A percentile compares a stretch with the other conserved stretches of the same genome.
Conservation (phyloP, 2,888 invertebrate genomes). For the Scaptomyza polygonia region DNA sequence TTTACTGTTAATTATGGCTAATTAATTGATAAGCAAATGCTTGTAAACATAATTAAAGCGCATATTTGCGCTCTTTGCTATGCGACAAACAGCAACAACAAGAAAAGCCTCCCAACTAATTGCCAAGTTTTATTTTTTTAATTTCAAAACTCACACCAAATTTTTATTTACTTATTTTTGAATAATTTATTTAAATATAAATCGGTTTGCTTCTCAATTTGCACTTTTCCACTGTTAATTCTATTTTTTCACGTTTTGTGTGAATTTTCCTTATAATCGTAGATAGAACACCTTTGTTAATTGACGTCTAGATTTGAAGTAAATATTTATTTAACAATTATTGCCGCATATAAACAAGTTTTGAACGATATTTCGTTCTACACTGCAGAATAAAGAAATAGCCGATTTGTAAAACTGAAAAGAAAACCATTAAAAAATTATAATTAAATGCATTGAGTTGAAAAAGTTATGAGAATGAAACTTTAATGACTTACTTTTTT, state of each 20-base stretch:
- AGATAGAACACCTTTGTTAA: not conserved
- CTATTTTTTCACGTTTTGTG: not conserved
- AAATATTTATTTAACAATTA: no score
- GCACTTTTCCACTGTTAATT: not conserved
- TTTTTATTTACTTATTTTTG: not conserved
- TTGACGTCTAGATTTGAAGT: not conserved
- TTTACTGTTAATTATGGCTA: slow-evolving; percentile 68
- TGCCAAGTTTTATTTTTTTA: slow-evolving; percentile 13
- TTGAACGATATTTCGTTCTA: no score
- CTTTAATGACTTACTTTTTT: no score
- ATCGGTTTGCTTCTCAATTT: not conserved
- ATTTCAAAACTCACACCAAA: not conserved
- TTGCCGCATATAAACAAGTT: no score
- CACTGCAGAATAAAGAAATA: no score
- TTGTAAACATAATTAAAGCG: slow-evolving; percentile 61
- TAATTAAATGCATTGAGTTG: no score
- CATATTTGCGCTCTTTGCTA: slow-evolving; percentile 12
- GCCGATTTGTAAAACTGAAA: no score
- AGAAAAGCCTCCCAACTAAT: slow-evolving; percentile 9
- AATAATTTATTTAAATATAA: not conserved
- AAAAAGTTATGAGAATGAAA: no score
- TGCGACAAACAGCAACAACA: not conserved
- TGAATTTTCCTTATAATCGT: not conserved
- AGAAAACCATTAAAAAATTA: no score
- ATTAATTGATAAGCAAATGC: slow-evolving; percentile 75